Evolutionary conservation across 1,140 invertebrate species (phyloP).

Genomic region (Neodiprion virginianus): DNA sequence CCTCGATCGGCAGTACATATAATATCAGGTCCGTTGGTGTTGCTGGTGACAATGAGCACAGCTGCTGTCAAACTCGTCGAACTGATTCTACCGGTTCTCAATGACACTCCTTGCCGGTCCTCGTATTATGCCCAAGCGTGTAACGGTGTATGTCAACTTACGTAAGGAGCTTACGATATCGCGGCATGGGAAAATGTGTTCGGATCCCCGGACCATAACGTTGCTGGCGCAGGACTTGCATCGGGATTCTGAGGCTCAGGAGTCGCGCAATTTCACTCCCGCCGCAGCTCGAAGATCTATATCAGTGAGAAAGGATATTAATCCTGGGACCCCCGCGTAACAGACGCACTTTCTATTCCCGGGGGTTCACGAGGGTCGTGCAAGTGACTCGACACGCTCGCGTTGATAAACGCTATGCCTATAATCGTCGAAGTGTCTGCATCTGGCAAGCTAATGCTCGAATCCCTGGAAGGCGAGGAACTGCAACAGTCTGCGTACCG

Average conservation of each 20-base stretch:
- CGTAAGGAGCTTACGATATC: neutral
- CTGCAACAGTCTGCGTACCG: too few relatives aligned
- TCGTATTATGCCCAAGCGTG: neutral
- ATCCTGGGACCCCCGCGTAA: neutral
- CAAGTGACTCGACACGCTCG: neutral
- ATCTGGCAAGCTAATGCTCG: too few relatives aligned
- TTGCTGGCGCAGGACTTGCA: neutral
- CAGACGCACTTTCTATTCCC: constrained; percentile 5
- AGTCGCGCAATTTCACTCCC: neutral
- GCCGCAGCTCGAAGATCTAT: neutral
- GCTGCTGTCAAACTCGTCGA: neutral
- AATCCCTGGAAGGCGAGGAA: too few relatives aligned
- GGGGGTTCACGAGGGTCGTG: neutral
- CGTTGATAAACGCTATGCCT: neutral
- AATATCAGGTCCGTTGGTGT: too few relatives aligned
- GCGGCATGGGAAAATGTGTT: neutral
- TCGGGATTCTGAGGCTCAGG: neutral
- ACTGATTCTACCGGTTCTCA: neutral
- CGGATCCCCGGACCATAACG: neutral
- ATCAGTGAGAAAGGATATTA: neutral
- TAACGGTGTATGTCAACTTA: neutral
- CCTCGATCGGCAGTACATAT: too few relatives aligned
- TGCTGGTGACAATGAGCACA: too few relatives aligned
- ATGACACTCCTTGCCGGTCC: neutral
- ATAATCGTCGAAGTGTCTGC: too few relatives aligned